phyloP scores from a whole-genome alignment of 92 coral and sea anemone genomes.

The Micromussa lordhowensis region DNA sequence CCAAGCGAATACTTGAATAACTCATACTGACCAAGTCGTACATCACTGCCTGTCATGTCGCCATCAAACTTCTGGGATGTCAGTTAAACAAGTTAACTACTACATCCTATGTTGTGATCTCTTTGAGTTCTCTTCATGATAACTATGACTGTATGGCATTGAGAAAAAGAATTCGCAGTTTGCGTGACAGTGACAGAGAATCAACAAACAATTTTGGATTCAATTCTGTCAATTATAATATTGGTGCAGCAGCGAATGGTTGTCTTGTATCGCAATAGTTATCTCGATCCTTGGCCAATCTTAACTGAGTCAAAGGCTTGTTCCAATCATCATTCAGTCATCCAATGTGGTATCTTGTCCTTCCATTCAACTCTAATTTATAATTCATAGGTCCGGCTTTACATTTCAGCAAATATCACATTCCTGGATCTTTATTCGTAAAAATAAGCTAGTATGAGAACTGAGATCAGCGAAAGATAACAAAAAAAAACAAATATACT shows the following conservation, averaged over 20 bases:
- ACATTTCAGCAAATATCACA: neutral
- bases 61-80: neutral
- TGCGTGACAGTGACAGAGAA: neutral
- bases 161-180: neutral
- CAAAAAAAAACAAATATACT: neutral
- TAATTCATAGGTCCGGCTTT: neutral
- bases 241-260: neutral
- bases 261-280: neutral
- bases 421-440: neutral
- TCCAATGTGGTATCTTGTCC: neutral
- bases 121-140: neutral
- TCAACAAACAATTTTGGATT: neutral
- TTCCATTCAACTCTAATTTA: neutral
- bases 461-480: neutral
- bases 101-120: neutral
- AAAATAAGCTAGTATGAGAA: neutral
- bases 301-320: neutral
- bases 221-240: neutral
- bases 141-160: neutral
- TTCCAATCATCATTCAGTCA: neutral
- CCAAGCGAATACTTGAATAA: conserved; percentile 60
- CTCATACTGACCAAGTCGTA: conserved; percentile 56
- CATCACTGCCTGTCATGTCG: conserved; percentile 25
- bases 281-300: neutral
- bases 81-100: neutral